Base-by-base conservation (phyloP, 2,797 vertebrate species). In the Myotis vivesi region DNA sequence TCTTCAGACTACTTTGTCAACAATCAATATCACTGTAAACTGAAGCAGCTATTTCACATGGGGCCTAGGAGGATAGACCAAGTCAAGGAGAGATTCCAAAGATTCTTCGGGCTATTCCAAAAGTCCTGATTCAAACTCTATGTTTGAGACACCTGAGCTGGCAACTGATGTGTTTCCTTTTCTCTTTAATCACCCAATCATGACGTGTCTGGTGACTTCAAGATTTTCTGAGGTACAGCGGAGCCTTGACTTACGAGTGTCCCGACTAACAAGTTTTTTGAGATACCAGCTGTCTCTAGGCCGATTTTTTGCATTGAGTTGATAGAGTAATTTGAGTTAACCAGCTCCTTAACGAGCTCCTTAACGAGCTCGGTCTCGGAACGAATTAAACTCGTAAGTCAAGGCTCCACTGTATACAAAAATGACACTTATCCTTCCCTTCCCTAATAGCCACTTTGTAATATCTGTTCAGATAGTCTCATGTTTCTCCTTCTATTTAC, bases 201-300 rank as follows among this genome's bases (percentile, higher is more conserved):
- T 36, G 76, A 41, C 7, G 44, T 49, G 12, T 20, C 66, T 55
- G 17, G 55, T 88, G 64, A 92, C 44, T 49, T 91, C 28, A 46
- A 53, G 36, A 46, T 64, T 92, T 93, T 90, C n/a, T 68, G 44
- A 93, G 91, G 30, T 46, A n/a, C n/a, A n/a, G n/a, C n/a, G n/a
- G n/a, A n/a, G n/a, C n/a, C n/a, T n/a, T n/a, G n/a, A n/a, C n/a
- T n/a, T n/a, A n/a, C n/a, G n/a, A n/a, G n/a, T n/a, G n/a, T n/a
- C n/a, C n/a, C n/a, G n/a, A n/a, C n/a, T n/a, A n/a, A n/a, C n/a
- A n/a, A n/a, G n/a, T n/a, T n/a, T n/a, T n/a, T n/a, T n/a, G n/a
- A n/a, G n/a, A n/a, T n/a, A n/a, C n/a, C n/a, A n/a, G n/a, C n/a
- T n/a, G n/a, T n/a, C n/a, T n/a, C n/a, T n/a, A n/a, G n/a, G n/a